Evolutionary conservation across 1,140 invertebrate genomes (phyloP), one percentile per base, ranked within the genome.

Genomic region (Brachystomella parvula): DNA sequence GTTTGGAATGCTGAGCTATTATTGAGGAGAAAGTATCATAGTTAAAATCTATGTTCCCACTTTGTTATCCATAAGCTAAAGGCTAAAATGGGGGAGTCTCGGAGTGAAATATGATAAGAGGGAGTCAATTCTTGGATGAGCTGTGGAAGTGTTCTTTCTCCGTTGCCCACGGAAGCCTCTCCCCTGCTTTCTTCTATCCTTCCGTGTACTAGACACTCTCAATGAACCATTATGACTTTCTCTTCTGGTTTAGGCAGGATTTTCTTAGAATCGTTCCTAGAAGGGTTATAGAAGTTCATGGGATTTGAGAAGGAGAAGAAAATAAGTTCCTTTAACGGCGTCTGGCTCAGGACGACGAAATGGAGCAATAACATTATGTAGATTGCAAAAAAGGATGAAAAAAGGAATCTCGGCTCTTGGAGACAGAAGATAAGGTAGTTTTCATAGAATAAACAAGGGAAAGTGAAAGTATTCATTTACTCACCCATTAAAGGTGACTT

Each of bases 381-480:
- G 49, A 53, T 53, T 53, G 49, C 15, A 12, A 12, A 44, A 44
- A n/a, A 26, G 49, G 6, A 24, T 12, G 21, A 24, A 24, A 53
- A 53, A 19, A 24, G 49, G 24, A 53, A 53, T 53, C 49, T 53
- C 12, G 49, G 15, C 49, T 53, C 24, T 53, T 53, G 12, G 49
- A 26, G 35, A 39, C 35, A 53, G 49, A 53, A 12, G 49, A 26
- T 26, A 19, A 53, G 49, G 24, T 53, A 53, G 49, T 53, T 53
- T 53, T 26, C 49, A 53, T 53, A 53, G 49, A 24, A 53, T 53
- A 53, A 53, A 53, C 49, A 53, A 53, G 49, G 49, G 49, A 53
- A 53, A 53, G 49, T 53, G 49, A 53, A 53, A 53, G 49, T 53
- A 53, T 53, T 53, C 49, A 53, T 53, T 53, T 53, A 53, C 49